Base-by-base conservation (phyloP, 2,888 invertebrate genomes). In the Silvanus unidentatus region DNA sequence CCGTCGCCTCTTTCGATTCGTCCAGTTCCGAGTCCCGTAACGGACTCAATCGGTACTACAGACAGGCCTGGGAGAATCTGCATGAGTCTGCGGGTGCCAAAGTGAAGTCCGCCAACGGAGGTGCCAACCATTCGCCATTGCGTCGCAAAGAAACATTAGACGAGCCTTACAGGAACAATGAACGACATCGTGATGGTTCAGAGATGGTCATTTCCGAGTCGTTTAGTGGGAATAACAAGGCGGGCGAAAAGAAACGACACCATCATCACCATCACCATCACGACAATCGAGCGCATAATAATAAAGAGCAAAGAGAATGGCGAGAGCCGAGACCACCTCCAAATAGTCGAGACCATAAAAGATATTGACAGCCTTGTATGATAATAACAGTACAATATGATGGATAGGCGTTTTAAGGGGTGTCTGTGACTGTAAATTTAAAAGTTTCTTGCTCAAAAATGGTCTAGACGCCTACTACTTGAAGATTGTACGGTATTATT, bases 11-110 rank as follows among this genome's bases (percentile, higher is more conserved):
- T 12, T 86, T 90, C 67, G 91, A 88, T 68, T 90, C 90, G 41
- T 88, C 90, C 40, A 87, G 88, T 40, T 88, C 89, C 0, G 91
- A 90, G 64, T 89, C 88, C 6, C 80, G 88, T 40, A 81, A 84
- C 61, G 80, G 80, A 12, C 76, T 94, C 50, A 92, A 90, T 69
- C 80, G 90, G 47, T 92, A 89, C 72, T 93, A 93, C 73, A 80
- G 90, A 16, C 88, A 91, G 69, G 93, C 93, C 2, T 94, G 94
- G 94, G 92, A 93, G 68, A 91, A 92, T 68, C 77, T 94, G 2
- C 89, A 90, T 68, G 89, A 90, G 68, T 84, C 87, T 2, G 81
- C 88, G 2, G 82, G 81, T 1, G 78, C 78, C 14, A 82, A 81
- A 62, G 51, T 63, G 10, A 67, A 63, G 52, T 60, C 50, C 42